phyloP scores from a whole-genome alignment of 2,888 invertebrate species.

The Lypha dubia region DNA sequence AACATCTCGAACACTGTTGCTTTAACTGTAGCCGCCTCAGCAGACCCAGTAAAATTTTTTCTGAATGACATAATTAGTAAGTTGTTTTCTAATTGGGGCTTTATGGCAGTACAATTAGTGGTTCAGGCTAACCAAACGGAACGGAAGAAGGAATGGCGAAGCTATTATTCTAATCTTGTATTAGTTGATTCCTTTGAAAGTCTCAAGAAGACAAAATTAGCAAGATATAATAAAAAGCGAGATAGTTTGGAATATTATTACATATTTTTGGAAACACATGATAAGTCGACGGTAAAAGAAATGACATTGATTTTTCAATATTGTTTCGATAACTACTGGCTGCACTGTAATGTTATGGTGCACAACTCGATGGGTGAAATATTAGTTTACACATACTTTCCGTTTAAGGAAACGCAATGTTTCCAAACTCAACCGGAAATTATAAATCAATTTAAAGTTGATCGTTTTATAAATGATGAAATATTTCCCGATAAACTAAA shows the following conservation, averaged over 20 bases:
- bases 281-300: not conserved
- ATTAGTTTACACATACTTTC: not conserved
- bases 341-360: not conserved
- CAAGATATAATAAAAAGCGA: not conserved
- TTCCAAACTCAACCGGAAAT: constrained; percentile 5
- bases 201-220: not conserved
- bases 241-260: not conserved
- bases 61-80: not conserved
- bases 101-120: not conserved
- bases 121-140: not conserved
- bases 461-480: not conserved
- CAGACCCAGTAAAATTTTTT: not conserved
- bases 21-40: not conserved
- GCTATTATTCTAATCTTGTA: not conserved
- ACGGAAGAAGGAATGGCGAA: not conserved
- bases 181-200: constrained; percentile 1
- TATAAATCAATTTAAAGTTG: not conserved
- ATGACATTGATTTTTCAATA: not conserved
- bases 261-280: not conserved
- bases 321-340: constrained; percentile 1
- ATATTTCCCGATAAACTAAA: not conserved
- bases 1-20: not conserved
- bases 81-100: not conserved
- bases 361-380: too few relatives aligned
- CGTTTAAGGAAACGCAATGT: not conserved